phyloP scores from a whole-genome alignment of 2,888 invertebrate species.

The Nomada ferruginata region DNA sequence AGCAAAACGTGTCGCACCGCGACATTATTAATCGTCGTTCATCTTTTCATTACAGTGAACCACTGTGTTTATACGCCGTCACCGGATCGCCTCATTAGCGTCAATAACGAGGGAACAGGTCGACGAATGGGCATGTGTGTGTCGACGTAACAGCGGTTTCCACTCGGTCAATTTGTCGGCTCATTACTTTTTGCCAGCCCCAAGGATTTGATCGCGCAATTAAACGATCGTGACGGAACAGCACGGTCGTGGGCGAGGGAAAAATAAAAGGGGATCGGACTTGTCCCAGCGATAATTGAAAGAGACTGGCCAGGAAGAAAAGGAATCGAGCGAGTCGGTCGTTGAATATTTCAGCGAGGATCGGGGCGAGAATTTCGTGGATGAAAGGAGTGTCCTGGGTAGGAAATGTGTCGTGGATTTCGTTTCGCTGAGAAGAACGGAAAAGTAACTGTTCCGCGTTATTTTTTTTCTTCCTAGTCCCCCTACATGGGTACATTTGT shows the following conservation, averaged over 20 bases:
- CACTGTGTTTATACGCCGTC: constrained; percentile 3
- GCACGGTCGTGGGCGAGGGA: background rate
- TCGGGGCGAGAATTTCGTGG: constrained; percentile 21
- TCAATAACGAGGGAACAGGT: constrained; percentile 2
- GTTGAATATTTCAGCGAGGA: constrained; percentile 48
- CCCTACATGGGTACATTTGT: constrained; percentile 1
- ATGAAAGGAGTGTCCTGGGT: too few relatives aligned
- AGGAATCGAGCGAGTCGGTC: constrained; percentile 31
- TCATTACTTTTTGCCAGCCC: constrained; percentile 30
- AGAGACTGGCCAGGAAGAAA: constrained; percentile 23
- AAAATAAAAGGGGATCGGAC: constrained; percentile 17
- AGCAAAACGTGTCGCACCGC: background rate
- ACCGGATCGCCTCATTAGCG: constrained; percentile 19
- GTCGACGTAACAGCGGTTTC: constrained; percentile 30
- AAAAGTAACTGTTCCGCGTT: constrained; percentile 37
- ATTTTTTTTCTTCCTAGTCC: constrained; percentile 22
- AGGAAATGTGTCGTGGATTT: constrained; percentile 15
- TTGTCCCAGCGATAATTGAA: constrained; percentile 50
- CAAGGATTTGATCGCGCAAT: constrained; percentile 52
- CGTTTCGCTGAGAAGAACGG: background rate
- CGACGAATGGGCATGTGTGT: background rate
- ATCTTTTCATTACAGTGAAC: constrained; percentile 14
- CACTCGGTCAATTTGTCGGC: constrained; percentile 31
- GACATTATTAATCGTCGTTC: constrained; percentile 16
- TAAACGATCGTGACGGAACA: constrained; percentile 42